Base-by-base conservation (phyloP, 2,888 invertebrate species). In the Glyphotaelius pellucidus region DNA sequence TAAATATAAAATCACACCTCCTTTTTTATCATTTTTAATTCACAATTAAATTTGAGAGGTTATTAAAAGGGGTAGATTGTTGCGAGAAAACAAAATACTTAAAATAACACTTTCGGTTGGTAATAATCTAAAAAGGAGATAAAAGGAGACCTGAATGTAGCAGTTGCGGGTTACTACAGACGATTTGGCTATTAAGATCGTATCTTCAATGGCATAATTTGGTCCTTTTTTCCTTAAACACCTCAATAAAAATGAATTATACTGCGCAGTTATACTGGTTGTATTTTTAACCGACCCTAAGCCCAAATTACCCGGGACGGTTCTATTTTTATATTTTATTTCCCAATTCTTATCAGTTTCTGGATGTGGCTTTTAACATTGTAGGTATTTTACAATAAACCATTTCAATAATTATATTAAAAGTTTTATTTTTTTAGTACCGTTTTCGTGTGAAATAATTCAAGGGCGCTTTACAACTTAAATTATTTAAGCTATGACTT, bases 211-310 rank as follows among this genome's bases (percentile, higher is more conserved):
- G 35, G 83, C 83, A 32, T 83, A 83, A 83, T 83, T 83, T 83
- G 67, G 67, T 67, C 83, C 83, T 32, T 32, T 83, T 83, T 83
- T 83, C 83, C 35, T 83, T 35, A 83, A 83, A 83, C 83, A 83
- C 83, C 83, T 83, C 83, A 83, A 83, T 83, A 83, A 83, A 83
- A 83, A 83, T 83, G 83, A 83, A 83, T 83, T 83, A 83, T 83
- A 83, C 32, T 35, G 25, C 25, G 83, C 35, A 32, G 35, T 83
- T 32, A 83, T 25, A 83, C 83, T n/a, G 25, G 83, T 38, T 83
- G 35, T 83, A 83, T 83, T 35, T 83, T 83, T 83, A 35, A 25
- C 67, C 7, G 67, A 67, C 67, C 25, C n/a, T n/a, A 25, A 67
- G 67, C 67, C 67, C 25, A 67, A 67, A 67, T 25, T 67, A 25